Evolutionary conservation across 2,797 vertebrate genomes (phyloP).

Genomic region (Masticophis lateralis): DNA sequence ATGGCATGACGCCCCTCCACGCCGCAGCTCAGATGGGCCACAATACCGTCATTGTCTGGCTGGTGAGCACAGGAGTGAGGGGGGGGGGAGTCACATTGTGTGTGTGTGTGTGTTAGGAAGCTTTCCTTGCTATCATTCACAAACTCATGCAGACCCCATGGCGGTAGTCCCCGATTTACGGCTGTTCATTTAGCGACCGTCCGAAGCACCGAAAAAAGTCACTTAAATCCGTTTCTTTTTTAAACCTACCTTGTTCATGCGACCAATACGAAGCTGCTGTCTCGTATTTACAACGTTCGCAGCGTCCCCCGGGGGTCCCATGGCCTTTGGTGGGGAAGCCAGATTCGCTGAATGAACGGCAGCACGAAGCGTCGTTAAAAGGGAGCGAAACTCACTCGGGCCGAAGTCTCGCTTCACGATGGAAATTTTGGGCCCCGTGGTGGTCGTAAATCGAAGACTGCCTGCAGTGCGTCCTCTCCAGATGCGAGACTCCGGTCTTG

Average conservation of each 20-base stretch:
- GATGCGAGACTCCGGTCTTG: too few species aligned
- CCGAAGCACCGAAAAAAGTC: too few species aligned
- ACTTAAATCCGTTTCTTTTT: too few species aligned
- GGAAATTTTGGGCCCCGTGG: neutral
- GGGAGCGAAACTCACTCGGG: neutral
- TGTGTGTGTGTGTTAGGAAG: too few species aligned
- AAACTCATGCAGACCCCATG: neutral
- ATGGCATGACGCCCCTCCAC: constrained; percentile 94
- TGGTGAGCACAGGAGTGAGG: constrained; percentile 80
- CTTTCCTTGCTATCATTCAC: neutral
- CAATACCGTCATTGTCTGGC: constrained; percentile 92
- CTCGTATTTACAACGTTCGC: neutral
- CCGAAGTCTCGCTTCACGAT: rapidly evolving
- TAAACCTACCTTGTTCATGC: too few species aligned
- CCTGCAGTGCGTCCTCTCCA: neutral
- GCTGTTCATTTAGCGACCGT: neutral
- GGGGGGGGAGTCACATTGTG: too few species aligned
- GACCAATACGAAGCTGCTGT: too few species aligned
- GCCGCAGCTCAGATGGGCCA: constrained; percentile 98
- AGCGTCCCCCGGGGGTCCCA: neutral
- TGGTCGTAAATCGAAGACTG: neutral
- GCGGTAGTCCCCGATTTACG: neutral
- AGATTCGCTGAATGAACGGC: neutral
- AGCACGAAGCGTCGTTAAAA: too few species aligned
- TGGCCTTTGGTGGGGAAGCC: too few species aligned